phyloP scores from a whole-genome alignment of 2,888 invertebrate species.

The Drosophila mimetica region DNA sequence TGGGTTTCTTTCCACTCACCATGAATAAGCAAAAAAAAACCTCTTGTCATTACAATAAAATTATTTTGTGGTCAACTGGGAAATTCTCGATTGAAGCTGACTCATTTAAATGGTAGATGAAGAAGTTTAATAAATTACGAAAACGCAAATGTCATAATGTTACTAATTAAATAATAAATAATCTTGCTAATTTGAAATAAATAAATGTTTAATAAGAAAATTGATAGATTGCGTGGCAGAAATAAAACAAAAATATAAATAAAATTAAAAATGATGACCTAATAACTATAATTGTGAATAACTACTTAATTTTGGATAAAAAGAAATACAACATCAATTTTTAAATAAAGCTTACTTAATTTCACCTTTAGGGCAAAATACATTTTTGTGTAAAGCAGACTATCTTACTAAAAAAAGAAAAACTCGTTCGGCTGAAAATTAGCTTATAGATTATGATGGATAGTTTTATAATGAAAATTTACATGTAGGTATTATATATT shows the following conservation, averaged over 20 bases:
- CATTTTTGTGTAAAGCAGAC: not conserved
- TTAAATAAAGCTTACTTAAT: not conserved
- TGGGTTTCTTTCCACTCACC: not conserved
- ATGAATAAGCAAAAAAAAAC: constrained; percentile 1
- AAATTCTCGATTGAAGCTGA: not conserved
- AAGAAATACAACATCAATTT: not conserved
- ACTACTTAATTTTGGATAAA: not conserved
- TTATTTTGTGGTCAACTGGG: not conserved
- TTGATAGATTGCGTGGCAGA: constrained; percentile 6
- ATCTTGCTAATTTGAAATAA: too few species aligned
- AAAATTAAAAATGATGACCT: constrained; percentile 1
- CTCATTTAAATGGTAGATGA: not conserved
- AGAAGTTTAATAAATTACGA: not conserved
- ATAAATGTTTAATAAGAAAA: too few species aligned
- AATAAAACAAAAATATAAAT: too few species aligned
- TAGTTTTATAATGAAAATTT: not conserved
- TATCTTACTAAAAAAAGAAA: not conserved
- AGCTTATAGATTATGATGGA: not conserved
- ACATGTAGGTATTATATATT: not conserved
- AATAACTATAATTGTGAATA: constrained; percentile 7
- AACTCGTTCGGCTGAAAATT: not conserved
- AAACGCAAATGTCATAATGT: not conserved
- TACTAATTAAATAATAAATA: too few species aligned
- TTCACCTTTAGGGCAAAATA: not conserved
- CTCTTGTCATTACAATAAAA: constrained; percentile 7